Conservation (phyloP, 1,140 invertebrate genomes). For the Lanistes nyassanus region DNA sequence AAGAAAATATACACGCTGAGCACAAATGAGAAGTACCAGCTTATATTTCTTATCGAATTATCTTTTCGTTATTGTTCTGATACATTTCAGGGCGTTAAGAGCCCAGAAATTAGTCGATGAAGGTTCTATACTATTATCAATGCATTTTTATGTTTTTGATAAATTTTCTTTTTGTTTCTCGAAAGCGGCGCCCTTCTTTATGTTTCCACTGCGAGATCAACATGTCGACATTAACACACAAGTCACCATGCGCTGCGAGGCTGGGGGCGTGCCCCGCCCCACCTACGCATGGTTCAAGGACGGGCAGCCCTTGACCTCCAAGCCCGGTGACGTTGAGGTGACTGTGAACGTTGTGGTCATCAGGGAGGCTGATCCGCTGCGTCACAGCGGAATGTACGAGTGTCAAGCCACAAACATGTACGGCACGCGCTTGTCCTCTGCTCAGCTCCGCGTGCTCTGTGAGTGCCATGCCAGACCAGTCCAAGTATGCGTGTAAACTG, state of each 20-base stretch:
- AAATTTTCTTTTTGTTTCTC: too few relatives aligned
- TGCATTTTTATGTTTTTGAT: too few relatives aligned
- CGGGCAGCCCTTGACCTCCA: constrained; percentile 69
- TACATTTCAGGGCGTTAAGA: too few relatives aligned
- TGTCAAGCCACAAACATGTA: constrained; percentile 91
- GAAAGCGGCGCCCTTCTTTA: constrained; percentile 89
- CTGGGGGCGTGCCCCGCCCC: constrained; percentile 92
- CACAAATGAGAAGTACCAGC: too few relatives aligned
- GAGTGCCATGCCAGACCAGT: constrained; percentile 25
- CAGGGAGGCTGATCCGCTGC: constrained; percentile 28
- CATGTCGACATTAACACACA: constrained; percentile 85
- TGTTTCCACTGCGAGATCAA: constrained; percentile 87
- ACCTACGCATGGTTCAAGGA: constrained; percentile 92
- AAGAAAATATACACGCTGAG: too few relatives aligned
- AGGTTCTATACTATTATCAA: too few relatives aligned
- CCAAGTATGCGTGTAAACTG: too few relatives aligned
- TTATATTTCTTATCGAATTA: too few relatives aligned
- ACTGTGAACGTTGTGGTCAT: constrained; percentile 46
- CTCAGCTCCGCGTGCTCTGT: constrained; percentile 81
- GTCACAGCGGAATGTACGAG: constrained; percentile 95
- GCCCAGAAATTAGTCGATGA: too few relatives aligned
- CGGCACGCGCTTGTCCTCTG: constrained; percentile 87
- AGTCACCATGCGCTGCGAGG: constrained; percentile 93
- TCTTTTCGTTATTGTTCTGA: too few relatives aligned
- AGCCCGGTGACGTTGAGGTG: constrained; percentile 67